Evolutionary conservation across 2,797 vertebrate genomes (phyloP).

Genomic region (Euthynnus affinis): DNA sequence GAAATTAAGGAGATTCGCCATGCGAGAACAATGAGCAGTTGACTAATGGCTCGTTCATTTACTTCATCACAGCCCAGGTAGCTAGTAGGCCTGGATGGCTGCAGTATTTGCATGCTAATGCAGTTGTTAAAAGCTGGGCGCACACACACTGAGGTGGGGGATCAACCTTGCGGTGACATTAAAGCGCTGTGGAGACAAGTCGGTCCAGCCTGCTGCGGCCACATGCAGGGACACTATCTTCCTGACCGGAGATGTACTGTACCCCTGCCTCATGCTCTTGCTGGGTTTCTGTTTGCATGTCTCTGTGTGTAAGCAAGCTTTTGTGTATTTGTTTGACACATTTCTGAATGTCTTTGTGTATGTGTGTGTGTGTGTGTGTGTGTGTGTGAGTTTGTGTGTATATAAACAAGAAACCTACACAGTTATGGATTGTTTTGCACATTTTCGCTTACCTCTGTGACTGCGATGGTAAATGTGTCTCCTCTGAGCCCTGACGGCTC

Average conservation of each 20-base stretch:
- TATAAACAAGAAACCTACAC: conserved; percentile 42
- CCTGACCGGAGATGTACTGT: conserved; percentile 54
- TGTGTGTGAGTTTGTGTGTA: conserved; percentile 12
- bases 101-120: conserved; percentile 77
- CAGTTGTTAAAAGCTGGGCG: conserved; percentile 43
- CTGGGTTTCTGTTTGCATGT: conserved; percentile 9
- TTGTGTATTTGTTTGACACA: background rate
- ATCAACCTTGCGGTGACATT: conserved; percentile 83
- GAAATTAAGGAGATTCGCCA: conserved; percentile 84
- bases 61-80: conserved; percentile 82
- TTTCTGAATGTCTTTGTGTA: conserved; percentile 2
- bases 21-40: conserved; percentile 82
- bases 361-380: conserved; percentile 4
- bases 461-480: conserved; percentile 46
- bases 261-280: conserved; percentile 26
- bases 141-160: conserved; percentile 45
- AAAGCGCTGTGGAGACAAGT: conserved; percentile 57
- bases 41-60: conserved; percentile 81
- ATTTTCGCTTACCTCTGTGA: conserved; percentile 47
- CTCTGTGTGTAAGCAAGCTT: conserved; percentile 7
- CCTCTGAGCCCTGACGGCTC: conserved; percentile 42
- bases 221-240: conserved; percentile 61
- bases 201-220: conserved; percentile 56
- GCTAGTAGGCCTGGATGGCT: conserved; percentile 53
- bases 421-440: conserved; percentile 54